Conservation (phyloP, 2,113 vertebrate species). For the Ictalurus punctatus region DNA sequence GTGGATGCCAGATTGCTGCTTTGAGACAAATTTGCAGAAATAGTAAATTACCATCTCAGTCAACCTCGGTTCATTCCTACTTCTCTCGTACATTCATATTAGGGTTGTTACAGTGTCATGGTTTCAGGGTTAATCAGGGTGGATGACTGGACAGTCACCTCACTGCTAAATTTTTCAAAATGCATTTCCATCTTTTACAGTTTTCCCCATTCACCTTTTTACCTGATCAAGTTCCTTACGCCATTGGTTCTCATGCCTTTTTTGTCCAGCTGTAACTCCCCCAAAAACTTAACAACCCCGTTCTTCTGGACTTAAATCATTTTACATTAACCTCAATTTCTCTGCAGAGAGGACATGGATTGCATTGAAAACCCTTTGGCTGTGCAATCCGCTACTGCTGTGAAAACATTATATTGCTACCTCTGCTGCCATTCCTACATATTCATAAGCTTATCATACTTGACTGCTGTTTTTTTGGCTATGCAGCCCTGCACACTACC, state of each 20-base stretch:
- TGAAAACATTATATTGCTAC: neutral
- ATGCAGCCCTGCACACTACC: neutral
- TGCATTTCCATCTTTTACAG: neutral
- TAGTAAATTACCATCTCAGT: neutral
- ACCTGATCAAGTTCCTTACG: neutral
- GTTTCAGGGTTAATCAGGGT: neutral
- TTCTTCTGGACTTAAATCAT: neutral
- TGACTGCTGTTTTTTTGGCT: neutral
- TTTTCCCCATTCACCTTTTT: neutral
- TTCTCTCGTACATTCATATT: neutral
- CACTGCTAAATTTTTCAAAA: neutral
- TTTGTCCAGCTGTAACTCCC: neutral
- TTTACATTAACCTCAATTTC: neutral
- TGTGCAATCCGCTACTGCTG: neutral
- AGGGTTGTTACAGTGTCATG: conserved; percentile 3
- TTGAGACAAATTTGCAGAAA: neutral
- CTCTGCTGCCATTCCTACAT: neutral
- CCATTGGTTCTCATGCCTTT: neutral
- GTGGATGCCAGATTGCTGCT: neutral
- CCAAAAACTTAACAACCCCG: neutral
- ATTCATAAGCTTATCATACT: neutral
- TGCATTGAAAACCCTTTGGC: neutral
- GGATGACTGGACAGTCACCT: neutral
- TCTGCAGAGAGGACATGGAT: neutral
- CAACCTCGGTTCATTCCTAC: neutral